Evolutionary conservation across 1,140 invertebrate genomes (phyloP).

Genomic region (Heliothis subflexa): DNA sequence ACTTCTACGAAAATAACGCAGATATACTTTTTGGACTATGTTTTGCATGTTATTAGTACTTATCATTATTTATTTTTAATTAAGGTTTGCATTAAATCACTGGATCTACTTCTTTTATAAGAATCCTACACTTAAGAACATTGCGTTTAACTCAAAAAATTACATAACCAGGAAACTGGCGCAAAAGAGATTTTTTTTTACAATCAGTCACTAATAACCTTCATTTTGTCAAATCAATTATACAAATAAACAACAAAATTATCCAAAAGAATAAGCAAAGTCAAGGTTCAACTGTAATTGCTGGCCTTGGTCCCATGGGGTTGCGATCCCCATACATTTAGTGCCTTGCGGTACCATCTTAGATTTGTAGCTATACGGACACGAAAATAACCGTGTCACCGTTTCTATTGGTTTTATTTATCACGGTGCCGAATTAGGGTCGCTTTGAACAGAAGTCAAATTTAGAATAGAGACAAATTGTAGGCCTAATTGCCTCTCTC

Average conservation of each 20-base stretch:
- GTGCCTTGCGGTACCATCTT: slow-evolving; percentile 83
- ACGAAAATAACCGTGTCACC: slow-evolving; percentile 70
- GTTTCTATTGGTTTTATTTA: slow-evolving; percentile 70
- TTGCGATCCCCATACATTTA: slow-evolving; percentile 77
- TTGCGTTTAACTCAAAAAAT: too few relatives aligned
- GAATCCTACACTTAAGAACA: too few relatives aligned
- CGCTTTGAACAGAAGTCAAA: neutral
- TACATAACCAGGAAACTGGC: too few relatives aligned
- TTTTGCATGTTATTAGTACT: too few relatives aligned
- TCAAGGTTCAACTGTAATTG: slow-evolving; percentile 83
- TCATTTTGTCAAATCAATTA: neutral
- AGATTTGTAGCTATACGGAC: slow-evolving; percentile 78
- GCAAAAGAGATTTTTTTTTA: too few relatives aligned
- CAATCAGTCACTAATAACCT: neutral
- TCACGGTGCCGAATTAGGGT: slow-evolving; percentile 46
- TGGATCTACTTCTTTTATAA: too few relatives aligned
- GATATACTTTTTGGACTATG: neutral
- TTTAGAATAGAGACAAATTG: neutral
- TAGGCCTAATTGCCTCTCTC: neutral
- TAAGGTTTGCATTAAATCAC: too few relatives aligned
- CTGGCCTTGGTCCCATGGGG: slow-evolving; percentile 74
- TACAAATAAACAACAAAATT: slow-evolving; percentile 30
- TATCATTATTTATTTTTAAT: too few relatives aligned
- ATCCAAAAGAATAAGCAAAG: slow-evolving; percentile 53
- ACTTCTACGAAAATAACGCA: neutral